Evolutionary conservation across 2,113 vertebrate species (phyloP).

Genomic region (Spermophilus dauricus): DNA sequence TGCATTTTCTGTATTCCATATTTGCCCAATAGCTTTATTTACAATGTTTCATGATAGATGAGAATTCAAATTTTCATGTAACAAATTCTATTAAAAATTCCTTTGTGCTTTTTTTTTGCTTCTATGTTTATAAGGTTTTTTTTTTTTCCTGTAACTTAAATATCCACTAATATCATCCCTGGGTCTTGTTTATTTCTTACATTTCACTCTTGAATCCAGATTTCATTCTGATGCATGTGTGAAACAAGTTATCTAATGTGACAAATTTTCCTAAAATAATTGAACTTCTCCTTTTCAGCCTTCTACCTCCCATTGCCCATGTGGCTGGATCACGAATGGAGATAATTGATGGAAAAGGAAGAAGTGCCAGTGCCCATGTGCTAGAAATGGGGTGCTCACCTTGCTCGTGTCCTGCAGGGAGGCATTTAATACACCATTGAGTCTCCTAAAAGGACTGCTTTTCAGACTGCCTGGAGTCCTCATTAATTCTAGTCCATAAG

Average conservation of each 20-base stretch:
- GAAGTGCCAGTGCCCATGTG: too few species aligned
- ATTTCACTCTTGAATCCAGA: neutral
- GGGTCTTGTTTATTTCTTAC: conserved; percentile 12
- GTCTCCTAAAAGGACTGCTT: conserved; percentile 19
- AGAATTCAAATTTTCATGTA: neutral
- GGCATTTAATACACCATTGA: neutral
- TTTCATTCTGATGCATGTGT: neutral
- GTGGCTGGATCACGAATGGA: neutral
- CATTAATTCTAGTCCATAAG: conserved; percentile 57
- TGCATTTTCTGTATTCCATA: neutral
- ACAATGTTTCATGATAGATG: neutral
- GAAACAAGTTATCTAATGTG: neutral
- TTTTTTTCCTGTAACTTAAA: neutral
- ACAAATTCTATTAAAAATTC: conserved; percentile 32
- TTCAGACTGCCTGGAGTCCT: neutral
- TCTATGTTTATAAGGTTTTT: neutral
- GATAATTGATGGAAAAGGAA: neutral
- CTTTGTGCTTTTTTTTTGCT: conserved; percentile 11
- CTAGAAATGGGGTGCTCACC: neutral
- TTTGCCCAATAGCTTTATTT: conserved; percentile 31
- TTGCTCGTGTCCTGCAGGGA: neutral
- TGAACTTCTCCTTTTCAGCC: neutral
- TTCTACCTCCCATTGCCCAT: neutral
- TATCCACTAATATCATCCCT: conserved; percentile 1
- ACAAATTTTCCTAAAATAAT: neutral